Evolutionary conservation across 2,113 vertebrate genomes (phyloP).

Genomic region (Nestor notabilis): DNA sequence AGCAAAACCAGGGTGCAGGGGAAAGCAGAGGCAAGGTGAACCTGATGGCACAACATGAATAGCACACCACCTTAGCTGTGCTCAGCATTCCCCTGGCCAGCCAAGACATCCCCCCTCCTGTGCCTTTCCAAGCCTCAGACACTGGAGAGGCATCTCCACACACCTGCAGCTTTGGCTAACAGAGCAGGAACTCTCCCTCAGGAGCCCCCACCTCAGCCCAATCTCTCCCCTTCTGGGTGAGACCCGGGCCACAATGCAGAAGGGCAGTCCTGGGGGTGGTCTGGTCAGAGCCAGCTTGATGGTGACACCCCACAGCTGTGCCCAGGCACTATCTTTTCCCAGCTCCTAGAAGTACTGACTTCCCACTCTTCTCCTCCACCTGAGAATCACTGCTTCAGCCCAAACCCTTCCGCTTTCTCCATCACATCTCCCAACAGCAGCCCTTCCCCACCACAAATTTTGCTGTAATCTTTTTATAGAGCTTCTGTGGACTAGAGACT

Average conservation of each 20-base stretch:
- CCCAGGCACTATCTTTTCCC: neutral
- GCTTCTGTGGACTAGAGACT: accelerated
- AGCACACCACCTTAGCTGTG: neutral
- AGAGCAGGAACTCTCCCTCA: neutral
- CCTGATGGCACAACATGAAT: accelerated
- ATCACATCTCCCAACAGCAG: accelerated
- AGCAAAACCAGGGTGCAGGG: neutral
- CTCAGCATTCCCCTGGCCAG: neutral
- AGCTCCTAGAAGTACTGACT: neutral
- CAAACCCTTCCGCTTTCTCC: accelerated
- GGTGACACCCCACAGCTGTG: neutral
- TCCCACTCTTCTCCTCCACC: neutral
- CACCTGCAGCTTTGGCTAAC: neutral
- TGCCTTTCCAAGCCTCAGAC: neutral
- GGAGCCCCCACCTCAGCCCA: accelerated
- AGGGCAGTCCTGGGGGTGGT: neutral
- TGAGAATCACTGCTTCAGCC: neutral
- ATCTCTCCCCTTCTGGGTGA: accelerated
- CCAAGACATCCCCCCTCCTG: neutral
- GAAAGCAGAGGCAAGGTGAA: neutral
- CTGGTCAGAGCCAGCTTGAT: accelerated
- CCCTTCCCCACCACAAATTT: neutral
- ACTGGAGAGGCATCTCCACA: too few relatives aligned
- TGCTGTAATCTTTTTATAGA: neutral
- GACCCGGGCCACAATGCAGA: accelerated